Base-by-base conservation (phyloP, 2,797 vertebrate species). In the Nyctibius grandis region DNA sequence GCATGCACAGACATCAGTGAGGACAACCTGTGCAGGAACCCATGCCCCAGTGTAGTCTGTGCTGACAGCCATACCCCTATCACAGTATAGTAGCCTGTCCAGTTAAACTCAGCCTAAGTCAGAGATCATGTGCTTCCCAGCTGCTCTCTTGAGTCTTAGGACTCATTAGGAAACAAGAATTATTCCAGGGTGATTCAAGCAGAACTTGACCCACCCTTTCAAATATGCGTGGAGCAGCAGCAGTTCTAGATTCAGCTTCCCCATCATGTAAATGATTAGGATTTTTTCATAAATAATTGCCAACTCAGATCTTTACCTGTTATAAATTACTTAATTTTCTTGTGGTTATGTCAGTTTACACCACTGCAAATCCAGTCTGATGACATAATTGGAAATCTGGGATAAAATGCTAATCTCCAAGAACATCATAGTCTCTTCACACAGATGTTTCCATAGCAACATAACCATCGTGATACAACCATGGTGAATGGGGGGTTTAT, bases 371-470 rank as follows among this genome's bases (percentile, higher is more conserved):
- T 91, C 72, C 72, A 51, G 22, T 61, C 38, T 72, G 68, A 92
- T 93, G 89, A 80, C 72, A 89, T 75, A 92, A 89, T 68, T 93
- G 68, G 64, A 93, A 95, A 94, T 83, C 88, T 40, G 34, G 68
- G 64, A 85, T 89, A 88, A 93, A 93, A 92, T 61, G 38, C 11
- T 95, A 47, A 91, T 88, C 56, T 91, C 57, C 34, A 64, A 77
- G 64, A 91, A 21, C 51, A 83, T 88, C 89, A 40, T 2, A 85
- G 60, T 83, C 75, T 94, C 78, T 85, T 91, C 87, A 85, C 84
- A 89, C 38, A 57, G 75, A 40, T 77, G 89, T 97, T 96, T 92
- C 96, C 95, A 96, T 96, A 85, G 96, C 57, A 97, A 97, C 95
- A 60, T 44, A 92, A 77, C 81, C 81, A 83, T 74, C 0, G 0